Conservation (phyloP, 1,140 invertebrate species). For the Centruroides vittatus region DNA sequence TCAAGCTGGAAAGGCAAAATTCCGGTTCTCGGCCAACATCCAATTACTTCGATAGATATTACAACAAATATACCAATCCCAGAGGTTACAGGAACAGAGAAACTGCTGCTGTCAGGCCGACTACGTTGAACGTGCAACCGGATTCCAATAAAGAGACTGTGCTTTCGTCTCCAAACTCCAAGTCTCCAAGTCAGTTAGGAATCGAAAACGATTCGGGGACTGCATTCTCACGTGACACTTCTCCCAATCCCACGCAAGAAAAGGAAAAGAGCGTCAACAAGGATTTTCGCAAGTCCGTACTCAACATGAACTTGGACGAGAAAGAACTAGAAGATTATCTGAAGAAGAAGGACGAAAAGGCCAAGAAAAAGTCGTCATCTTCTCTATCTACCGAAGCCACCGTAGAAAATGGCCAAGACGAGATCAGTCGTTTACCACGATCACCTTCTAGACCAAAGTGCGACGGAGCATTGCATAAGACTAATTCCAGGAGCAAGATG, state of each 20-base stretch:
- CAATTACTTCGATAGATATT: constrained; percentile 11
- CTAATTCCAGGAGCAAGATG: too few species aligned
- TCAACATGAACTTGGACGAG: constrained; percentile 41
- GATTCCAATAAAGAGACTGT: background rate
- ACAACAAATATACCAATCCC: background rate
- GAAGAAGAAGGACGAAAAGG: too few species aligned
- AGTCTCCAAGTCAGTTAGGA: background rate
- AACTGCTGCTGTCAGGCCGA: background rate
- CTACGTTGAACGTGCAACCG: background rate
- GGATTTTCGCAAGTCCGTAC: constrained; percentile 55
- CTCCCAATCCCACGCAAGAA: background rate
- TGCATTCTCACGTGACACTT: constrained; percentile 11
- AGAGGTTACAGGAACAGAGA: background rate
- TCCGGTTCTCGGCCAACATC: constrained; percentile 4
- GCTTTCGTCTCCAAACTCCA: background rate
- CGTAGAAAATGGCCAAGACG: too few species aligned
- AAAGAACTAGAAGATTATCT: background rate
- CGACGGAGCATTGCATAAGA: too few species aligned
- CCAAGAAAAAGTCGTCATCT: too few species aligned
- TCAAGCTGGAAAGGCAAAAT: too few species aligned
- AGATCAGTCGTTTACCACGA: too few species aligned
- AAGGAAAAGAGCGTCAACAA: constrained; percentile 20
- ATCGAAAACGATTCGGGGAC: constrained; percentile 6
- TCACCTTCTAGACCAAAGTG: too few species aligned
- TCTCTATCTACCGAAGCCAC: too few species aligned